phyloP scores from a whole-genome alignment of 35 echinoderm and acorn worm species.

The Heliocidaris tuberculata region DNA sequence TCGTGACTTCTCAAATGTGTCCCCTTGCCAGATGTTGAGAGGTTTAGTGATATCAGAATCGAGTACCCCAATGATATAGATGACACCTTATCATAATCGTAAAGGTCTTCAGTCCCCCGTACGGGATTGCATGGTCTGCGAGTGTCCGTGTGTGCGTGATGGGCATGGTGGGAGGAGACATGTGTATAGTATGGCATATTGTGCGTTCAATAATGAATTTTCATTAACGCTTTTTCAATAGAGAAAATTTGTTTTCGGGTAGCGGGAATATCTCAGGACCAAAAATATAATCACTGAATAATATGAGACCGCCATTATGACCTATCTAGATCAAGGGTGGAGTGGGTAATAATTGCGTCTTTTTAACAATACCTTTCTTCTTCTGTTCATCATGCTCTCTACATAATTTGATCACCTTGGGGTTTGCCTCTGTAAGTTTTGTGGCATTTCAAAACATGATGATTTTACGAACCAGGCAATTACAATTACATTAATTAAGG shows the following conservation, averaged over 20 bases:
- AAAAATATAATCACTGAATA: no score
- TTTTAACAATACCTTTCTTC: neutral
- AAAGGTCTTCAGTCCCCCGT: neutral
- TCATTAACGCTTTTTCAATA: no score
- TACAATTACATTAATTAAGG: neutral
- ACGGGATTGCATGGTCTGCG: neutral
- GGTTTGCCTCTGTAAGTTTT: neutral
- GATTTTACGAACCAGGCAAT: neutral
- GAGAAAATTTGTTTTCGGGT: no score
- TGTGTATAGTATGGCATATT: no score
- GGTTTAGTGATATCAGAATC: neutral
- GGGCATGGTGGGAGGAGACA: no score
- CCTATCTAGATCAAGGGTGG: no score
- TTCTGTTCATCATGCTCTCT: neutral
- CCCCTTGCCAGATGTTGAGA: neutral
- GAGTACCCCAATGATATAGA: neutral
- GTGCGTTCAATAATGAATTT: no score
- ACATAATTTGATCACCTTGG: neutral
- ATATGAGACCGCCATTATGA: no score
- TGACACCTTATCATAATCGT: neutral
- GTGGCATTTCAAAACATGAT: neutral
- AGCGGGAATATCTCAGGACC: no score
- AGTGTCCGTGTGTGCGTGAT: no score
- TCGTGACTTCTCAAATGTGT: slow-evolving; percentile 22
- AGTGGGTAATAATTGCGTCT: neutral